These are phyloP conservation scores for Anomalospiza imberbis DNA, from an alignment of 2,797 vertebrate species.

Conservation along the genomic window DNA sequence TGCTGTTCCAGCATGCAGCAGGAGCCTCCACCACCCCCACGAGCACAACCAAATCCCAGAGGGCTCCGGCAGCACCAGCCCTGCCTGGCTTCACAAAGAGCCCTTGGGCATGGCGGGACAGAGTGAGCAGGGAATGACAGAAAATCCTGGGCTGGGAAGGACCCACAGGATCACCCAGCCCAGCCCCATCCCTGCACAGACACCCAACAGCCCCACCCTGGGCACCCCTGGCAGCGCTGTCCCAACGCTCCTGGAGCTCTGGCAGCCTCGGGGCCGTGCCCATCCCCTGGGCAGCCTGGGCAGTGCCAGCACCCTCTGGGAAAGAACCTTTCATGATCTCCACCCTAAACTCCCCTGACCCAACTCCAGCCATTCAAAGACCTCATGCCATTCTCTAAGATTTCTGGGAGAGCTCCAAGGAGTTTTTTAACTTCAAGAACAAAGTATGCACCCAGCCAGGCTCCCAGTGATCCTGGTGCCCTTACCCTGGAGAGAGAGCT, in stretches of 20 bases:
- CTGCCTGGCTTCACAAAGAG: not conserved
- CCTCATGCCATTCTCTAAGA: not conserved
- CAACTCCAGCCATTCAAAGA: not conserved
- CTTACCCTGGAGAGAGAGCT: not conserved
- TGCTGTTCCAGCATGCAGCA: not conserved
- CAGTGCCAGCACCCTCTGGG: not conserved
- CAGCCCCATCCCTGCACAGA: accelerated
- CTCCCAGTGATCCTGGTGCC: not conserved
- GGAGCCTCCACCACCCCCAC: not conserved
- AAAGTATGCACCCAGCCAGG: not conserved
- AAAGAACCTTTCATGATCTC: accelerated
- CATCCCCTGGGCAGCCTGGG: not conserved
- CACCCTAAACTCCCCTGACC: accelerated
- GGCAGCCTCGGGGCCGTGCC: not conserved
- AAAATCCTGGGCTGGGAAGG: not conserved
- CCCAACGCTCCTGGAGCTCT: not conserved
- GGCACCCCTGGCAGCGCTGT: not conserved
- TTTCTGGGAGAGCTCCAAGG: not conserved
- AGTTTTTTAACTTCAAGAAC: not conserved
- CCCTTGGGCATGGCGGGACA: not conserved
- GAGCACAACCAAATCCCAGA: not conserved
- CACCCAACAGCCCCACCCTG: not conserved
- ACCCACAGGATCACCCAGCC: accelerated
- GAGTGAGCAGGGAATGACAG: not conserved
- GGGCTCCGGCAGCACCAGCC: not conserved